A percentile compares a stretch with the other conserved stretches of the same genome.
These are phyloP conservation scores for Chaitophorus viminalis DNA, from an alignment of 2,888 invertebrate genomes.

Conservation along the genomic window DNA sequence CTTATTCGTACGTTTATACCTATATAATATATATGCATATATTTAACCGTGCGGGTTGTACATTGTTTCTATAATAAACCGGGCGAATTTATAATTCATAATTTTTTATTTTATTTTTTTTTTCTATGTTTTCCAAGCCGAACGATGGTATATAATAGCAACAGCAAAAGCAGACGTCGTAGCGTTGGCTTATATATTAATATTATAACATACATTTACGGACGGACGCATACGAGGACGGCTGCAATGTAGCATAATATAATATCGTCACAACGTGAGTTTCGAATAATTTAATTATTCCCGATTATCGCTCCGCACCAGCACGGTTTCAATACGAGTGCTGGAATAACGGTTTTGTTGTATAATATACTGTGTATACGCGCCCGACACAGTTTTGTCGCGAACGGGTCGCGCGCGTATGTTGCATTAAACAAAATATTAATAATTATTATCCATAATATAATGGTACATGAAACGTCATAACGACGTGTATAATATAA, in stretches of 20 bases:
- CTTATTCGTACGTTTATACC: background rate
- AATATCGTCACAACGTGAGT: background rate
- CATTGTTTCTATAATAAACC: slow-evolving; percentile 50
- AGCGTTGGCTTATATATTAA: no score
- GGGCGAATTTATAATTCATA: slow-evolving; percentile 30
- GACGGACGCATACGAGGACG: background rate
- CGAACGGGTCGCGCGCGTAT: no score
- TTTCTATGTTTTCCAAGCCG: background rate
- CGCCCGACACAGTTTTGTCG: no score
- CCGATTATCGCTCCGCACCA: background rate
- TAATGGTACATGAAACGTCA: no score
- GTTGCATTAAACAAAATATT: no score
- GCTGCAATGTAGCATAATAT: background rate
- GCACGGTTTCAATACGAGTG: no score
- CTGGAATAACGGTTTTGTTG: no score
- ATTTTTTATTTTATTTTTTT: background rate
- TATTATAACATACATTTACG: background rate
- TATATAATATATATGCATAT: background rate
- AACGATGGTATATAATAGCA: no score
- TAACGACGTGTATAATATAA: no score
- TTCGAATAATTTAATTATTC: background rate
- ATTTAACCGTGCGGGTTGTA: background rate
- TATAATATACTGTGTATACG: no score
- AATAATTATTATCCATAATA: no score
- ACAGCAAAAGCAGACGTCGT: no score